Percentiles rank a stretch among this genome's conserved stretches.
phyloP scores from a whole-genome alignment of 2,888 invertebrate genomes.

The Nysson spinosus region DNA sequence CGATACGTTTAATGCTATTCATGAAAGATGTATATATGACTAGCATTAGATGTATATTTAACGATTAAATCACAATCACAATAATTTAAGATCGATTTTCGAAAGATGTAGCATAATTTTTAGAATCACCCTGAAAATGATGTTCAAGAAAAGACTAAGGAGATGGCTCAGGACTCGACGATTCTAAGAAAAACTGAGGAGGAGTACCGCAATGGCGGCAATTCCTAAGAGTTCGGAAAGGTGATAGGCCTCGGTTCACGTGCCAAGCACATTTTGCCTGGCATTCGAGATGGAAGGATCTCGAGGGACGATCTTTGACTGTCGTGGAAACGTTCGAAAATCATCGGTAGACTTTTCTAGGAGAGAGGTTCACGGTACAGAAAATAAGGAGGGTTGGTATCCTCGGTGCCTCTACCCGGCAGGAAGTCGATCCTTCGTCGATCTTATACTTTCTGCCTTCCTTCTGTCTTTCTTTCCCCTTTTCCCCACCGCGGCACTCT shows the following conservation, averaged over 20 bases:
- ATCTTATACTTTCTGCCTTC: conserved; percentile 25
- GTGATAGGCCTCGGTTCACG: conserved; percentile 47
- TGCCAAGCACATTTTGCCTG: conserved; percentile 50
- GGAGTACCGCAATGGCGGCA: conserved; percentile 8
- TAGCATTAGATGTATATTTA: too few species aligned
- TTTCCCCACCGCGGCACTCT: conserved; percentile 13
- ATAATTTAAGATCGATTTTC: too few species aligned
- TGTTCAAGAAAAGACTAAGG: conserved; percentile 5
- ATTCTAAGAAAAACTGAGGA: conserved; percentile 36
- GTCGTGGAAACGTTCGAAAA: conserved; percentile 34
- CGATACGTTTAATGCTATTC: too few species aligned
- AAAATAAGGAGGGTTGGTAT: conserved; percentile 26
- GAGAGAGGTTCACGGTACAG: conserved; percentile 13
- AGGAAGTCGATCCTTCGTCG: conserved; percentile 50
- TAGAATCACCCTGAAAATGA: too few species aligned
- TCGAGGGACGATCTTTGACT: conserved; percentile 37
- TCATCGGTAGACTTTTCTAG: conserved; percentile 21
- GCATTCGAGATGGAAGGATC: conserved; percentile 37
- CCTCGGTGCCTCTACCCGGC: conserved; percentile 10
- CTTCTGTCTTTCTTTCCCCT: conserved; percentile 28
- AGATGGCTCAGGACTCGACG: background rate
- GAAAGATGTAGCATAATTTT: too few species aligned
- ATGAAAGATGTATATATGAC: too few species aligned
- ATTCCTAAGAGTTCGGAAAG: conserved; percentile 33
- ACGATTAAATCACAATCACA: too few species aligned